Conservation (phyloP, 2,797 vertebrate genomes). For the Pitangus sulphuratus region DNA sequence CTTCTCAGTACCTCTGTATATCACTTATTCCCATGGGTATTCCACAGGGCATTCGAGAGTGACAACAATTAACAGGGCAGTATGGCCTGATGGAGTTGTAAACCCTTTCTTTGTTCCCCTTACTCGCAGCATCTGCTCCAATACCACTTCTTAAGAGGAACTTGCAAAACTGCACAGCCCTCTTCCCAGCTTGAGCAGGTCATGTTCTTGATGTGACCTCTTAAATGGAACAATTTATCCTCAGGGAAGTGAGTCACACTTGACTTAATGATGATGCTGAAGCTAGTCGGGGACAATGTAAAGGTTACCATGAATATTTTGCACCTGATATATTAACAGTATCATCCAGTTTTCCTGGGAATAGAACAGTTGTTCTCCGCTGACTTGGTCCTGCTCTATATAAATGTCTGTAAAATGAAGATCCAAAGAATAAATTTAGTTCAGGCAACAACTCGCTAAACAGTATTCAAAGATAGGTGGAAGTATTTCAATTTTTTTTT, state of each 20-base stretch:
- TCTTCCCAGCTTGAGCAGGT: not conserved
- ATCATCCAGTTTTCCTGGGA: not conserved
- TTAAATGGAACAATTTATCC: conserved; percentile 19
- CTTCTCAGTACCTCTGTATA: not conserved
- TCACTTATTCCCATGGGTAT: not conserved
- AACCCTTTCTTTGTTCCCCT: not conserved
- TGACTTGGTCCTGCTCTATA: not conserved
- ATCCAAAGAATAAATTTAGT: not conserved
- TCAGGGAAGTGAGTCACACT: not conserved
- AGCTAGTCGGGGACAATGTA: not conserved
- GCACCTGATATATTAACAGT: not conserved
- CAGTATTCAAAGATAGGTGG: not conserved
- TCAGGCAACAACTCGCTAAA: not conserved
- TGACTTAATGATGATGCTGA: conserved; percentile 10
- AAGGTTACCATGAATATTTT: conserved; percentile 31
- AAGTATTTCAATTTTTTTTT: not conserved
- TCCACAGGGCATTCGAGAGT: not conserved
- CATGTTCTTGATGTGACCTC: not conserved
- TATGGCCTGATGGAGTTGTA: not conserved
- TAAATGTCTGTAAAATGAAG: not conserved
- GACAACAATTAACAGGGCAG: not conserved
- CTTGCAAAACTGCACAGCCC: not conserved
- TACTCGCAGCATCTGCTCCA: not conserved
- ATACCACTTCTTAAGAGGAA: not conserved
- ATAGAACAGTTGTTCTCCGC: not conserved